Conservation (phyloP, 2,797 vertebrate genomes). For the Podargus strigoides region DNA sequence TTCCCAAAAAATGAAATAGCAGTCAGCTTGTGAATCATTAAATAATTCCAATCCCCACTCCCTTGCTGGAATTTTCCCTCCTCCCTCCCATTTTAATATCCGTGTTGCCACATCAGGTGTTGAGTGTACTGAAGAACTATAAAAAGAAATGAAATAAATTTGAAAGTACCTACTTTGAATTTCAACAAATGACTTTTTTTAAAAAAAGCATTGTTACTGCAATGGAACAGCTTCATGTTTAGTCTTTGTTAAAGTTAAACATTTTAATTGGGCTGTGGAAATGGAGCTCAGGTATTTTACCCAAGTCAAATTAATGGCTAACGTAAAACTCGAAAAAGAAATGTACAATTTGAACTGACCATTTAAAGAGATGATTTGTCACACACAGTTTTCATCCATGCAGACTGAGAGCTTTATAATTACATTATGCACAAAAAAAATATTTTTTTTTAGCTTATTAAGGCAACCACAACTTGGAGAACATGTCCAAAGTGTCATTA, state of each 20-base stretch:
- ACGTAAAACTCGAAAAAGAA: conserved; percentile 72
- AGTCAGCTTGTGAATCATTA: background rate
- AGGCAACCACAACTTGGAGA: conserved; percentile 80
- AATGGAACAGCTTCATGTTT: conserved; percentile 58
- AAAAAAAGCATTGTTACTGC: conserved; percentile 61
- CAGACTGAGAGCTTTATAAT: conserved; percentile 83
- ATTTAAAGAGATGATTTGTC: conserved; percentile 80
- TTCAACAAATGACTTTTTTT: conserved; percentile 47
- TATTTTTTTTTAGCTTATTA: conserved; percentile 69
- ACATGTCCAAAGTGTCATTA: conserved; percentile 75
- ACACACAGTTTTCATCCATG: conserved; percentile 86
- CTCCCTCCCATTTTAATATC: conserved; percentile 10
- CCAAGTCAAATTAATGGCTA: conserved; percentile 68
- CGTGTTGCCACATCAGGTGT: conserved; percentile 36
- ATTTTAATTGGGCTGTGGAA: conserved; percentile 59
- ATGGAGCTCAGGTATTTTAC: conserved; percentile 55
- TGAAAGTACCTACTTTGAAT: conserved; percentile 53
- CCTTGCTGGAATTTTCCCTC: conserved; percentile 6
- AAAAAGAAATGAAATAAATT: conserved; percentile 39
- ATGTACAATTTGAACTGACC: conserved; percentile 77
- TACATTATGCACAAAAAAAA: conserved; percentile 98
- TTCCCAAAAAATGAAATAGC: background rate
- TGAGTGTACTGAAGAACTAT: conserved; percentile 28
- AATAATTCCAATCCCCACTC: conserved; percentile 13
- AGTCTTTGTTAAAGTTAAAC: conserved; percentile 52